These are phyloP conservation scores for Proterorhinus semilunaris DNA, from an alignment of 2,113 vertebrate genomes.

Conservation along the genomic window DNA sequence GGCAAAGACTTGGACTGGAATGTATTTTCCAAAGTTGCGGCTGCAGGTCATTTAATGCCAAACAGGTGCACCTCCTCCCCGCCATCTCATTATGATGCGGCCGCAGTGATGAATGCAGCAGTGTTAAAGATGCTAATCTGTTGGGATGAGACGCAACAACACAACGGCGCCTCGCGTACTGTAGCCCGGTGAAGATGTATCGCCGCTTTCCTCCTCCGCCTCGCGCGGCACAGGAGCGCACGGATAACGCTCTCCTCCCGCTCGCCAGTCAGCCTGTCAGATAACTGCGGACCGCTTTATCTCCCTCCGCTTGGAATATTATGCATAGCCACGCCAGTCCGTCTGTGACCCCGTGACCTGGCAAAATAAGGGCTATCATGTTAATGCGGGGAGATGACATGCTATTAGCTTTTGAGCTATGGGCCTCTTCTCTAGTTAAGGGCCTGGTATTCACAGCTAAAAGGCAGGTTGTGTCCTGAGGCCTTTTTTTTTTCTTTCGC, in stretches of 20 bases:
- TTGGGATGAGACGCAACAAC: conserved; percentile 58
- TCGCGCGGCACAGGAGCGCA: conserved; percentile 8
- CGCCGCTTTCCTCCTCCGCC: conserved; percentile 17
- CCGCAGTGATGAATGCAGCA: conserved; percentile 58
- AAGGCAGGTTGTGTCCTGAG: conserved; percentile 72
- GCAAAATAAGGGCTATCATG: conserved; percentile 80
- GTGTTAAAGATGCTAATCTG: conserved; percentile 70
- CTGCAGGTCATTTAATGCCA: conserved; percentile 24
- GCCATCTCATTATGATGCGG: conserved; percentile 56
- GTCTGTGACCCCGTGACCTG: conserved; percentile 74
- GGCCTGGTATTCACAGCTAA: conserved; percentile 69
- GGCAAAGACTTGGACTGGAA: neutral
- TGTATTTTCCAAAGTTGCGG: conserved; percentile 14
- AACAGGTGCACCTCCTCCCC: conserved; percentile 58
- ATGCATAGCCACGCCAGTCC: conserved; percentile 49
- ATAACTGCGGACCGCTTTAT: conserved; percentile 56
- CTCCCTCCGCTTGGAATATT: conserved; percentile 42
- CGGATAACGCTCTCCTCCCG: conserved; percentile 34
- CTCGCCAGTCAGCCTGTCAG: conserved; percentile 44
- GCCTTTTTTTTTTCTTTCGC: conserved; percentile 45
- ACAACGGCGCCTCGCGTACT: conserved; percentile 50
- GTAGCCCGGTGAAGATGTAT: conserved; percentile 61
- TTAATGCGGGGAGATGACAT: conserved; percentile 86
- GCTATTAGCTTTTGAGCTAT: conserved; percentile 90
- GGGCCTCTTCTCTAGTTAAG: conserved; percentile 63